Evolutionary conservation across 2,888 invertebrate species (phyloP), one percentile per base, ranked within the genome.

Genomic region (Matsumyia berberina): DNA sequence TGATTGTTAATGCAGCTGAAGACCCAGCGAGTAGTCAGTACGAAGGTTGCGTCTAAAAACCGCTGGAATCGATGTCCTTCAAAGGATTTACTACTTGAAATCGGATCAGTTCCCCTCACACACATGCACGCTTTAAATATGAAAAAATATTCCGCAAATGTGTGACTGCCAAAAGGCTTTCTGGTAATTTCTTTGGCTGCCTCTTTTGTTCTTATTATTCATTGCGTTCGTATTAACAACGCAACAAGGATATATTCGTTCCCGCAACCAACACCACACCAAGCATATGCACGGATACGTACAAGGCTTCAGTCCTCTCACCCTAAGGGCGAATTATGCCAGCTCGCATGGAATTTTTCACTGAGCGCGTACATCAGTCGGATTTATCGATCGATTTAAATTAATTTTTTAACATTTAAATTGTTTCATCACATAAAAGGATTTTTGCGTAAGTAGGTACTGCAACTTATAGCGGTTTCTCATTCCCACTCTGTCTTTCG

Each of bases 361-460:
- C 67, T 69, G 31, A 53, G 67, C 69, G 55, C 69, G 55, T 55
- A 46, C 81, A 51, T 37, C 70, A 82, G 31, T 62, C 37, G 60
- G 64, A 85, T 80, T 85, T 70, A 85, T 85, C 85, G 85, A 85
- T 85, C 80, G 85, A 67, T 85, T 85, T 80, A 85, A 85, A 85
- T 85, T 79, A 79, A 83, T 19, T 83, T 85, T 85, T 85, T 85
- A 80, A 80, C 85, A 80, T 80, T 85, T 76, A 85, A 85, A 85
- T 79, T 80, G 85, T 85, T 85, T 80, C 80, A 80, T 85, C 85
- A 76, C 76, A 85, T 85, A 85, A 85, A 85, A 85, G 85, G 79
- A 80, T 85, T 85, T 76, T 55, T 76, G 70, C 80, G 79, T 80
- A 85, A 85, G 80, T 80, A 85, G 80, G 80, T 76, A 74, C 58